These are phyloP conservation scores for Oophaga pumilio DNA, from an alignment of 2,113 vertebrate species.

Conservation along the genomic window DNA sequence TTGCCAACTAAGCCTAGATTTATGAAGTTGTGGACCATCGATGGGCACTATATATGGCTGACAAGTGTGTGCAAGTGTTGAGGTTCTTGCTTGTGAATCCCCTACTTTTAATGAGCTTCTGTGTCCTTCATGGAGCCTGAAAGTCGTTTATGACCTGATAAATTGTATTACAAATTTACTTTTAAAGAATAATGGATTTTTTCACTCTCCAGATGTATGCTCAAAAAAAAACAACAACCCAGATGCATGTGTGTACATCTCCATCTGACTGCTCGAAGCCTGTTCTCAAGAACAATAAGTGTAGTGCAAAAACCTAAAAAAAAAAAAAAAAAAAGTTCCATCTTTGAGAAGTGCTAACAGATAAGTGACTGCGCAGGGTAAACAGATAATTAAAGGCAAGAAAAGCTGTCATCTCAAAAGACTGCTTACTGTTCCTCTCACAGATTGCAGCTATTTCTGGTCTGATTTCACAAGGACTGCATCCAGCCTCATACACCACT, in stretches of 20 bases:
- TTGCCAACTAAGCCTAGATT: no score
- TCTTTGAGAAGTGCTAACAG: constrained; percentile 57
- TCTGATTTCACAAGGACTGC: constrained; percentile 68
- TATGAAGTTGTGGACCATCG: no score
- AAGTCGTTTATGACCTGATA: background rate
- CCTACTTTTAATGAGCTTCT: no score
- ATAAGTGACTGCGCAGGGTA: constrained; percentile 63
- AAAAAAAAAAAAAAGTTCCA: constrained; percentile 39
- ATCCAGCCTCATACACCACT: constrained; percentile 69
- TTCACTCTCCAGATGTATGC: background rate
- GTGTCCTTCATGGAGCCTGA: background rate
- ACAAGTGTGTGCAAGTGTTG: no score
- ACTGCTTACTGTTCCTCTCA: constrained; percentile 63
- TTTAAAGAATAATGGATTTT: background rate
- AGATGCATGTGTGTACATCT: background rate
- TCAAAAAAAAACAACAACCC: background rate
- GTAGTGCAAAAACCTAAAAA: constrained; percentile 24
- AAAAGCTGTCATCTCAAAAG: constrained; percentile 66
- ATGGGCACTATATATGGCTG: no score
- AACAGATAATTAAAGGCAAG: constrained; percentile 56
- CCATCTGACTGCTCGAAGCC: background rate
- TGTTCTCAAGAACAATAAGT: constrained; percentile 14
- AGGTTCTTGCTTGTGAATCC: no score
- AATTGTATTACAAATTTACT: background rate
- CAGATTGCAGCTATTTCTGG: constrained; percentile 63